These are phyloP conservation scores for Eilema sororculum DNA, from an alignment of 2,888 invertebrate species.

Conservation along the genomic window DNA sequence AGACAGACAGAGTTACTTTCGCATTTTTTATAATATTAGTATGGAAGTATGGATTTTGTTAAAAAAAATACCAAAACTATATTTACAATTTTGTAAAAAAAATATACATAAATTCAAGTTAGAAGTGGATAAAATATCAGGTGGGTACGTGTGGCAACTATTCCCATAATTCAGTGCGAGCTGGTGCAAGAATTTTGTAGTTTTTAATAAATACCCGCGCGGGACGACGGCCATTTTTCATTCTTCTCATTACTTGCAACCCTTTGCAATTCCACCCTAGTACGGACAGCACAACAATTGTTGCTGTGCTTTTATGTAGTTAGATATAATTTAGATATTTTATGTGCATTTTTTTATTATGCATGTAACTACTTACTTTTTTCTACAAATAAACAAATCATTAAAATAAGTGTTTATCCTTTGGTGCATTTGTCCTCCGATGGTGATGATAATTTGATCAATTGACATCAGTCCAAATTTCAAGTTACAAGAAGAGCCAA, in stretches of 20 bases:
- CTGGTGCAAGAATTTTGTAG: conserved; percentile 58
- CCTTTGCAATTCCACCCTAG: conserved; percentile 79
- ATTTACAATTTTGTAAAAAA: background rate
- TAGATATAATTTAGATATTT: background rate
- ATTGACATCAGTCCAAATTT: too few relatives aligned
- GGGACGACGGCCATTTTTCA: conserved; percentile 78
- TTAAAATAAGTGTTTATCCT: too few relatives aligned
- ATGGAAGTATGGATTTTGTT: too few relatives aligned
- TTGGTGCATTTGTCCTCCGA: too few relatives aligned
- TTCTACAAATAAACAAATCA: too few relatives aligned
- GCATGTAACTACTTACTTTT: too few relatives aligned
- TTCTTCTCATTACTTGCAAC: conserved; percentile 71
- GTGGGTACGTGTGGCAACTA: conserved; percentile 22
- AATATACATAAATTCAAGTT: background rate
- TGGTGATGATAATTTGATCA: too few relatives aligned
- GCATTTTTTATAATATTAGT: too few relatives aligned
- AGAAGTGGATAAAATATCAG: background rate
- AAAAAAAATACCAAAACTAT: too few relatives aligned
- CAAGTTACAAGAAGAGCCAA: too few relatives aligned
- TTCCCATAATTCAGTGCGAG: conserved; percentile 36
- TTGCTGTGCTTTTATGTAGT: background rate
- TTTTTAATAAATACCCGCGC: conserved; percentile 77
- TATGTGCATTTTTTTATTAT: background rate
- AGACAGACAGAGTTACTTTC: too few relatives aligned
- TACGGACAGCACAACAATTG: conserved; percentile 48